A percentile compares a stretch with the other conserved stretches of the same genome.
Evolutionary conservation across 2,797 vertebrate genomes (phyloP).

Genomic region (Mallotus villosus): DNA sequence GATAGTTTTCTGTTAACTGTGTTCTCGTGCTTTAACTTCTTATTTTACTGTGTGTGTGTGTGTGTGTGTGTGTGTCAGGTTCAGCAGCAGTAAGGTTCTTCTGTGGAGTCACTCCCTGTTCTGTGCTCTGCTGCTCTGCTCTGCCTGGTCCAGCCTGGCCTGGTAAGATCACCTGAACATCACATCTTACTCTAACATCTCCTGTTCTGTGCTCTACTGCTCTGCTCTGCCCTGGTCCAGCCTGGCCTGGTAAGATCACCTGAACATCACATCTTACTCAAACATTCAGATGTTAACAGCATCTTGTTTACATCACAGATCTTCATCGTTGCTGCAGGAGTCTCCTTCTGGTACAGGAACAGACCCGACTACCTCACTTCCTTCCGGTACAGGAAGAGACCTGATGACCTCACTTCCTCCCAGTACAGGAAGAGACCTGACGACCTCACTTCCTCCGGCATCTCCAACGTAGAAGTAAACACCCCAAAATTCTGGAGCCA

Average conservation of each 20-base stretch:
- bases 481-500: slow-evolving; percentile 39
- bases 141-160: slow-evolving; percentile 76
- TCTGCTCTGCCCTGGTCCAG: slow-evolving; percentile 68
- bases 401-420: slow-evolving; percentile 48
- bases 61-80: slow-evolving; percentile 62
- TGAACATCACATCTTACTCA: too few relatives aligned
- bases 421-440: slow-evolving; percentile 37
- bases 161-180: slow-evolving; percentile 58
- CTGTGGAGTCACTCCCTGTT: slow-evolving; percentile 77
- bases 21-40: too few relatives aligned
- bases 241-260: not conserved
- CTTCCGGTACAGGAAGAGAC: slow-evolving; percentile 35
- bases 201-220: slow-evolving; percentile 74
- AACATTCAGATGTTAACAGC: too few relatives aligned
- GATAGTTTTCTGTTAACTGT: too few relatives aligned
- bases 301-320: slow-evolving; percentile 65
- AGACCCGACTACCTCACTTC: slow-evolving; percentile 49
- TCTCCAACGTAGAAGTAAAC: slow-evolving; percentile 38
- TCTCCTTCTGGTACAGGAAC: slow-evolving; percentile 64
- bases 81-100: slow-evolving; percentile 64
- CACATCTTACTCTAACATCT: too few relatives aligned
- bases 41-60: slow-evolving; percentile 22
- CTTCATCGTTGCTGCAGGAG: slow-evolving; percentile 59
- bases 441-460: slow-evolving; percentile 45
- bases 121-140: slow-evolving; percentile 74